Base-by-base conservation (phyloP, 2,888 invertebrate genomes). In the Lycocerus yunnanus region DNA sequence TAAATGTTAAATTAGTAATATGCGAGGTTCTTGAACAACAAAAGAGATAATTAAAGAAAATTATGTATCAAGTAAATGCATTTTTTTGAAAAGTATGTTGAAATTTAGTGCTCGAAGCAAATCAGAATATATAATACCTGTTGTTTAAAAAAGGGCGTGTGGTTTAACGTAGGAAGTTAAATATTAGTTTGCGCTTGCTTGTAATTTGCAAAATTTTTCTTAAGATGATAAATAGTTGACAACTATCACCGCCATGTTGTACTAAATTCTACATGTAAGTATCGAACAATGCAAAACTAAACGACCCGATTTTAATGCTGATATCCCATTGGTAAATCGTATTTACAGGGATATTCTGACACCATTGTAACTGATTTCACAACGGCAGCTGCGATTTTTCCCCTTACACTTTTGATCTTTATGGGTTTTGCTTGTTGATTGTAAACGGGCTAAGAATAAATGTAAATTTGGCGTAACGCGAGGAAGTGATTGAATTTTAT, bases 351-450 rank as follows among this genome's bases (percentile, higher is more conserved):
- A 76, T 68, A 75, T 73, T 67, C 73, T 66, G 75, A 73, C 75
- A 73, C 71, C 73, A 78, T 79, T 79, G 75, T 76, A 65, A 75
- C 70, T 69, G 77, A 79, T 79, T 79, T 78, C 77, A 78, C 78
- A 72, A 76, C 72, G 75, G 75, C 79, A 79, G 79, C 79, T 79
- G 79, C 76, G 75, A 76, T 77, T 77, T 79, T 68, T 60, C 73
- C n/a, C 75, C 61, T 69, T 66, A 65, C 69, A 43, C 20, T 73
- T 73, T 66, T 69, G 63, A 76, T 71, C 76, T 70, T 76, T 76
- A 76, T 75, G 69, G 72, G 69, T 59, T 68, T 73, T 71, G 70
- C 61, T 68, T 16, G 67, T 24, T 61, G 71, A 69, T 76, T 66
- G 58, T 66, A 70, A 76, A 66, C 69, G 73, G 73, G 68, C 70